Base-by-base conservation (phyloP, 2,797 vertebrate genomes). In the Sciurus vulgaris region DNA sequence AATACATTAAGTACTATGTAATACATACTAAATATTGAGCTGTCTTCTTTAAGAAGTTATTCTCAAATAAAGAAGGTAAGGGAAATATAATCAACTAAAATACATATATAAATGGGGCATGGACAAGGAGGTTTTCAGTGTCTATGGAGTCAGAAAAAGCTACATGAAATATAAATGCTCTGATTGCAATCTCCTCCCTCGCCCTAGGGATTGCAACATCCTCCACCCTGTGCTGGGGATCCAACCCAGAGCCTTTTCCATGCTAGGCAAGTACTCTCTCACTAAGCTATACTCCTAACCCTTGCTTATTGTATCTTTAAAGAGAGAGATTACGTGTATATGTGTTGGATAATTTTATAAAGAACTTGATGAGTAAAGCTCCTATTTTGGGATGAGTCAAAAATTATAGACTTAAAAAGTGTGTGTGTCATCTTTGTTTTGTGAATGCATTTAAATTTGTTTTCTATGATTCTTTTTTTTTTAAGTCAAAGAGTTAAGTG, bases 331-430 rank as follows among this genome's bases (percentile, higher is more conserved):
- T 84, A 85, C 10, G 41, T 47, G 41, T 33, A 9, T 20, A 54
- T 67, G 5, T 47, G 1, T 91, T 74, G 9, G 30, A 65, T 84
- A 90, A 94, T 96, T 95, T 86, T 94, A 59, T 90, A 82, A 81
- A 35, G 88, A 7, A 82, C 17, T 49, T 82, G 38, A 61, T 77
- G 44, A 92, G 24, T 84, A 78, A 90, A 95, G 30, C 38, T 22
- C 28, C 88, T 90, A 73, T 85, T 94, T 93, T 82, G 13, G 28
- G 81, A 49, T 61, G 17, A 83, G 56, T 72, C 54, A 76, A 92
- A 69, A 83, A 41, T 59, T 86, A 63, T 87, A 86, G 13, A 69
- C 56, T 97, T 35, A 79, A 76, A 84, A 61, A 79, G 28, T 72
- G 3, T 38, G 17, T 93, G 51, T 49, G 51, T 49, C 30, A 13